Base-by-base conservation (phyloP, 2,113 vertebrate species). In the Phalacrocorax brasilianus region DNA sequence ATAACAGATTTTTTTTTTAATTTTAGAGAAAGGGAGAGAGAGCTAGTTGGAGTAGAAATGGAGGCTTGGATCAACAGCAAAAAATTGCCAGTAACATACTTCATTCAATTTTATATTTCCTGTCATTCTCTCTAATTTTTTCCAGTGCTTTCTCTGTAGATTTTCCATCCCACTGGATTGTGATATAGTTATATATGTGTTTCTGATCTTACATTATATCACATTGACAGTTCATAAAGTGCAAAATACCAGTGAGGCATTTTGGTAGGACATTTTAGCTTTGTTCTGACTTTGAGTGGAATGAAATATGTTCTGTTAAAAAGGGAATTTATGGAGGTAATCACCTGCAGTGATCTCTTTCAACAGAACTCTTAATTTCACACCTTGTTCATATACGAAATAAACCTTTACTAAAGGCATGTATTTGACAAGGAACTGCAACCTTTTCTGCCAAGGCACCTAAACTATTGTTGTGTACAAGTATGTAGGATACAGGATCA, bases 211-310 rank as follows among this genome's bases (percentile, higher is more conserved):
- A 47, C 49, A 81, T 78, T 95, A 85, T 88, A 93, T 89, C 92
- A 81, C 53, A 78, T 52, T 91, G 77, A 96, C 91, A 93, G 74
- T 95, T 91, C 90, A 93, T 97, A 78, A 95, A 96, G 71, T 67
- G 40, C 79, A 93, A 93, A 94, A 87, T 89, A 89, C 32, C 66
- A 87, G 55, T 84, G 59, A 77, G 68, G 49, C 61, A 85, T 89
- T 91, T 94, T 82, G 62, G 44, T 85, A 96, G 70, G 92, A 95
- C 66, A 82, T 88, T 92, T 93, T 72, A 78, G 56, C 88, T 94
- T 95, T 91, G 73, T 81, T 71, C 71, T 94, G 81, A 88, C 93
- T 93, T 91, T 85, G 56, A 50, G 17, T 50, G 22, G 47, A 81
- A 88, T 85, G 90, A 94, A 95, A 50, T 93, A 95, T 24, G 65